Evolutionary conservation across 2,888 invertebrate species (phyloP).

Genomic region (Calliphora vomitoria): DNA sequence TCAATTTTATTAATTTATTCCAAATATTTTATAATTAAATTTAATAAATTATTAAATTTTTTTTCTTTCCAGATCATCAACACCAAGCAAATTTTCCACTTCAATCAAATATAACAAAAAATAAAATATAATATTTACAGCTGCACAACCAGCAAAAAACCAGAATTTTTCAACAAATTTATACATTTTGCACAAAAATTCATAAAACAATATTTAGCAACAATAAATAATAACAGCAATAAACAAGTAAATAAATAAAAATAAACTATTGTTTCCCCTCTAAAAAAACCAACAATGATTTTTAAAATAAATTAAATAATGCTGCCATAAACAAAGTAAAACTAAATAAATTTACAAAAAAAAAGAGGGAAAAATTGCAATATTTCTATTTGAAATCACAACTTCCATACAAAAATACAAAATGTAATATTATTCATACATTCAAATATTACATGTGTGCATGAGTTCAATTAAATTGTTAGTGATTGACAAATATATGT

Average conservation of each 20-base stretch:
- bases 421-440: constrained; percentile 21
- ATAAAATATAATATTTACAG: neutral
- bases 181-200: constrained; percentile 31
- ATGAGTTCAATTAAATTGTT: constrained; percentile 13
- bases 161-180: constrained; percentile 32
- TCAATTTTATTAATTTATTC: neutral
- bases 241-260: neutral
- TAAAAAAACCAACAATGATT: neutral
- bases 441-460: neutral
- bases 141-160: too few relatives aligned
- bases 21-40: neutral
- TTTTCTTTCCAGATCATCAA: constrained; percentile 39
- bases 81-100: neutral
- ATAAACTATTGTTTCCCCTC: neutral
- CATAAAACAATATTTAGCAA: constrained; percentile 22
- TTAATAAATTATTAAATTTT: neutral
- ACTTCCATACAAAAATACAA: constrained; percentile 1
- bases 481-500: constrained; percentile 26
- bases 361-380: neutral
- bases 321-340: neutral
- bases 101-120: constrained; percentile 2
- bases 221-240: neutral
- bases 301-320: neutral
- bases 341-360: neutral
- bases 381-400: constrained; percentile 1